A percentile compares a stretch with the other conserved stretches of the same genome.
Conservation (phyloP, 2,888 invertebrate species). For the Pandemis corylana region DNA sequence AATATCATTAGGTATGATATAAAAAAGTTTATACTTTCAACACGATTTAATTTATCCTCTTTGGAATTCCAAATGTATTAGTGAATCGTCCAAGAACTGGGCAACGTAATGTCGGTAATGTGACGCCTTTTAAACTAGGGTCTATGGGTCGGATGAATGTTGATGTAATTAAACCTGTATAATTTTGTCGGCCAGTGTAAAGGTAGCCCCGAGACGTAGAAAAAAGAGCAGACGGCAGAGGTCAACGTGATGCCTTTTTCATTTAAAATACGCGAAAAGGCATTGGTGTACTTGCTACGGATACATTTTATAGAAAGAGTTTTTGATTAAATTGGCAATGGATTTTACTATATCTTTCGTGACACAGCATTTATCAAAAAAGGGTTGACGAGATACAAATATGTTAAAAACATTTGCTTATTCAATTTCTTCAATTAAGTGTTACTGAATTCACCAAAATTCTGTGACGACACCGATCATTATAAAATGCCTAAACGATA, state of each 20-base stretch:
- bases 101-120: constrained; percentile 79
- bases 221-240: constrained; percentile 44
- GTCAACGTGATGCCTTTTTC: constrained; percentile 2
- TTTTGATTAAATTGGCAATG: no score
- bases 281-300: neutral
- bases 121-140: constrained; percentile 67
- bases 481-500: constrained; percentile 23
- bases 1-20: constrained; percentile 1
- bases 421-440: no score
- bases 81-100: constrained; percentile 44
- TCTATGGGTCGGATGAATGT: constrained; percentile 79
- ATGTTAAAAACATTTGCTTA: no score
- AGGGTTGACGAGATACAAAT: no score
- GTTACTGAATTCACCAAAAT: neutral
- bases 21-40: constrained; percentile 24
- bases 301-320: neutral
- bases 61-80: constrained; percentile 17
- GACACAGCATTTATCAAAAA: no score
- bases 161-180: constrained; percentile 83
- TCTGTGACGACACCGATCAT: constrained; percentile 9
- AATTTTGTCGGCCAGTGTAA: constrained; percentile 69
- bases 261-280: neutral
- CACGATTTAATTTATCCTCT: constrained; percentile 12
- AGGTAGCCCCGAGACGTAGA: constrained; percentile 45
- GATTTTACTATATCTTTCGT: no score